Conservation (phyloP, 1,140 invertebrate genomes). For the Drosophila rhopaloa region DNA sequence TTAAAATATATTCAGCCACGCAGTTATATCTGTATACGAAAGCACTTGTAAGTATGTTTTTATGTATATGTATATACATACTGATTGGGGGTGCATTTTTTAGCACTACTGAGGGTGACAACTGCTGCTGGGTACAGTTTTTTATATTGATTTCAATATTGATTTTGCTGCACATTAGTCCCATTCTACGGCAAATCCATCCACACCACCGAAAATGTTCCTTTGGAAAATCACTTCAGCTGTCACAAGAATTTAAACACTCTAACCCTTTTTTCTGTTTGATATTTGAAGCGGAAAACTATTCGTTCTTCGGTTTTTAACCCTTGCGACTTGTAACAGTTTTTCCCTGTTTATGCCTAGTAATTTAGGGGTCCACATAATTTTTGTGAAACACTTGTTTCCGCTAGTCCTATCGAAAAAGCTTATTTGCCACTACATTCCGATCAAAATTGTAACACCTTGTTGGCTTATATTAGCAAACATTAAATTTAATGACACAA, state of each 20-base stretch:
- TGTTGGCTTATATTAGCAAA: too few relatives aligned
- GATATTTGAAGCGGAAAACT: conserved; percentile 32
- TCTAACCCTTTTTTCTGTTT: conserved; percentile 34
- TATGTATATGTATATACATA: not conserved
- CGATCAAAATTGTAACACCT: too few relatives aligned
- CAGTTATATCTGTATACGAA: conserved; percentile 3
- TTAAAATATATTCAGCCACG: not conserved
- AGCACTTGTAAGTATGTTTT: conserved; percentile 4
- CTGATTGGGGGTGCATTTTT: conserved; percentile 52
- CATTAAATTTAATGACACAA: too few relatives aligned
- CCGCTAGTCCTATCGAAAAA: too few relatives aligned
- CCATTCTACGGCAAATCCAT: not conserved
- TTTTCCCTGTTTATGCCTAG: not conserved
- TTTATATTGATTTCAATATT: conserved; percentile 75
- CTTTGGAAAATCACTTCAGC: conserved; percentile 19
- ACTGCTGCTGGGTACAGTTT: conserved; percentile 56
- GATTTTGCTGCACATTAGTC: conserved; percentile 54
- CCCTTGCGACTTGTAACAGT: conserved; percentile 6
- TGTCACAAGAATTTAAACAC: conserved; percentile 28
- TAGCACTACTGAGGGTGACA: conserved; percentile 59
- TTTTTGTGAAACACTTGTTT: too few relatives aligned
- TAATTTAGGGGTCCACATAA: not conserved
- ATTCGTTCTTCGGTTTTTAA: conserved; percentile 14
- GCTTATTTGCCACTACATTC: too few relatives aligned
- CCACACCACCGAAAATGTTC: conserved; percentile 25